phyloP scores from a whole-genome alignment of 2,888 invertebrate species.

The Macaria liturata region DNA sequence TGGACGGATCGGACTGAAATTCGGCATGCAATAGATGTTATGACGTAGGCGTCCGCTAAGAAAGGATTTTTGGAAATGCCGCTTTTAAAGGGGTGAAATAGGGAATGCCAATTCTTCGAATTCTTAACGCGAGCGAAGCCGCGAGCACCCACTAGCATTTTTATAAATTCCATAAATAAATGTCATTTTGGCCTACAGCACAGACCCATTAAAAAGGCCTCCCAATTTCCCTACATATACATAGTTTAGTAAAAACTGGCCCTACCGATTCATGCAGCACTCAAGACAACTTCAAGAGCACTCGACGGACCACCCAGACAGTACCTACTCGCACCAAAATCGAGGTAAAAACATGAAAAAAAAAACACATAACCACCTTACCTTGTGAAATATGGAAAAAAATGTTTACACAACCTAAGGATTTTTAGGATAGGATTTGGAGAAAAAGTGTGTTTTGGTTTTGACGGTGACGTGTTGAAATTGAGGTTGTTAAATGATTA shows the following conservation, averaged over 20 bases:
- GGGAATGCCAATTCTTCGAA: too few relatives aligned
- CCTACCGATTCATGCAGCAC: constrained; percentile 17
- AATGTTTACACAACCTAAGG: constrained; percentile 28
- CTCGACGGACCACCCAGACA: constrained; percentile 57
- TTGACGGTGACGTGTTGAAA: constrained; percentile 17
- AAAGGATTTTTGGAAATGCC: too few relatives aligned
- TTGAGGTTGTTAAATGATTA: constrained; percentile 16
- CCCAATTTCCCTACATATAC: too few relatives aligned
- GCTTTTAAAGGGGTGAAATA: too few relatives aligned
- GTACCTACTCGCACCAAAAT: constrained; percentile 51
- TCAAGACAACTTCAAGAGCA: constrained; percentile 49
- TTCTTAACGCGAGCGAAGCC: too few relatives aligned
- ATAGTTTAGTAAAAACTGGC: constrained; percentile 6
- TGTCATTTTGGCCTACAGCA: too few relatives aligned
- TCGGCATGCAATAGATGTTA: too few relatives aligned
- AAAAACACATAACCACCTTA: constrained; percentile 29
- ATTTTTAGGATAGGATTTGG: constrained; percentile 24
- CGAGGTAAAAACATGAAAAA: constrained; percentile 48
- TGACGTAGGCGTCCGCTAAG: too few relatives aligned
- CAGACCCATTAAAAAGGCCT: too few relatives aligned
- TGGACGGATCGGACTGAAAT: too few relatives aligned
- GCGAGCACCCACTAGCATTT: too few relatives aligned
- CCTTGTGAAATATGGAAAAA: constrained; percentile 36
- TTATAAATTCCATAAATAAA: too few relatives aligned
- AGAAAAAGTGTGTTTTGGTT: constrained; percentile 37